Evolutionary conservation across 2,113 vertebrate genomes (phyloP).

Genomic region (Mionectes macconnelli): DNA sequence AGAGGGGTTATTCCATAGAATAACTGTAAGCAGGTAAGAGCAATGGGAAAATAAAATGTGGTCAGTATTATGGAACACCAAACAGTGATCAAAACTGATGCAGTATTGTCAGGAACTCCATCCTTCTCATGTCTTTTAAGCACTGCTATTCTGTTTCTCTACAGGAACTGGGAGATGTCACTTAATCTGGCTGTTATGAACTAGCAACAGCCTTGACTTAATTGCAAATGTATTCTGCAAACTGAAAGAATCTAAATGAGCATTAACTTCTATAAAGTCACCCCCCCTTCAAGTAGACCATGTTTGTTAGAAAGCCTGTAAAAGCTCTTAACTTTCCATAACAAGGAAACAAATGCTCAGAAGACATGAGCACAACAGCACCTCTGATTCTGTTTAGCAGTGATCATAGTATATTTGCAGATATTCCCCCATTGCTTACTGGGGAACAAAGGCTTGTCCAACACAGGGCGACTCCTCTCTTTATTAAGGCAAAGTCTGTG

Average conservation of each 20-base stretch:
- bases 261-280: background rate
- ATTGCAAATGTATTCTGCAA: background rate
- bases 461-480: background rate
- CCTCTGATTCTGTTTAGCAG: background rate
- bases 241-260: background rate
- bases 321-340: background rate
- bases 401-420: background rate
- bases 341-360: background rate
- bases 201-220: background rate
- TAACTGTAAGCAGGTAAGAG: background rate
- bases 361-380: background rate
- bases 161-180: background rate
- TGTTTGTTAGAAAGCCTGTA: background rate
- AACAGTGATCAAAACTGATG: background rate
- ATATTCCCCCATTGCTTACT: background rate
- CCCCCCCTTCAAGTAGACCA: accelerated
- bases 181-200: background rate
- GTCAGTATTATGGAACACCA: background rate
- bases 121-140: background rate
- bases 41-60: background rate
- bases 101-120: background rate
- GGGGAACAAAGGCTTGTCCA: background rate
- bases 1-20: background rate
- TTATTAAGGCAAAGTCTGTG: background rate
- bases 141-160: background rate